Base-by-base conservation (phyloP, 2,797 vertebrate genomes). In the Poeciliopsis gracilis region DNA sequence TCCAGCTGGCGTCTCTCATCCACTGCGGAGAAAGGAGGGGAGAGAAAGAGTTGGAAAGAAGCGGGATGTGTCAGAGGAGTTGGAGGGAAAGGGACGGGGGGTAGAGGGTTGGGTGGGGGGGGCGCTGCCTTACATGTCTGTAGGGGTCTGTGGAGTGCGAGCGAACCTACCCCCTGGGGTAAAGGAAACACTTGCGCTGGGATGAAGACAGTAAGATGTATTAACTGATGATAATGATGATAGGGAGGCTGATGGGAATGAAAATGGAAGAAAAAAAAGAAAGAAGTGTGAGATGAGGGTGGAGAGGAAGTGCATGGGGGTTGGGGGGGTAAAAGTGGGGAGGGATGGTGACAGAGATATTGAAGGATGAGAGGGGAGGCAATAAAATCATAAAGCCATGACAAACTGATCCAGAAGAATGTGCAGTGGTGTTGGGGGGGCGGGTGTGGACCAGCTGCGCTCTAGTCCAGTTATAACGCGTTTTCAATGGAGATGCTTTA, bases 1-100 rank as follows among this genome's bases (percentile, higher is more conserved):
- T 96, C 95, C 96, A 96, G 96, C 95, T 96, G 96, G 95, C 91
- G 89, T 92, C 91, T 92, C 89, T 92, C 92, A 92, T 91, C 87
- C 91, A 89, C 90, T 87, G 90, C 84, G 38, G 86, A 92, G 89
- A 90, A 92, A 89, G 79, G 72, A 77, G 77, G 74, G 78, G 75
- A 79, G 84, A 81, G 79, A 69, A 75, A 72, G 77, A 70, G 81
- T 46, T 82, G 47, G 74, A 55, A 69, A 73, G 80, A 77, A 77
- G 77, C 63, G 78, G 73, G 78, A 59, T 75, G 78, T 81, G 80
- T 81, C 36, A 49, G 63, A 80, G 81, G 74, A 84, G 79, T 43
- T 36, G 49, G 72, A 45, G 76, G 51, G 57, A 43, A 55, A 47
- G 77, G 28, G 69, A 45, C 66, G 55, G 28, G 49, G 16, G 49